Conservation (phyloP, 2,113 vertebrate species). For the Pipra filicauda region DNA sequence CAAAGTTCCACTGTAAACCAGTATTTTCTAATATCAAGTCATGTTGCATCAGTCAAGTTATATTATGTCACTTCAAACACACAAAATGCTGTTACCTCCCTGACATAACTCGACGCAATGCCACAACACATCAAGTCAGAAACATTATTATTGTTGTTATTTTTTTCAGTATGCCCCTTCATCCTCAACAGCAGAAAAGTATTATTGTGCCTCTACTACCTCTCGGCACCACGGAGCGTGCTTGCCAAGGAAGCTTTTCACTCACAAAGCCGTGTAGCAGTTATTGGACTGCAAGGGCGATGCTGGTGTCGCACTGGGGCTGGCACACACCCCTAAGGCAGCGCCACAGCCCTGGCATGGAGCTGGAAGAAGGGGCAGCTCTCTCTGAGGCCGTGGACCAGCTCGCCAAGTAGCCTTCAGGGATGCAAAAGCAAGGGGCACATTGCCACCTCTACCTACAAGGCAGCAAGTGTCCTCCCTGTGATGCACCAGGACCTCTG, state of each 20-base stretch:
- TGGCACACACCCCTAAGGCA: not conserved
- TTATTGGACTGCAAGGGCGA: accelerated
- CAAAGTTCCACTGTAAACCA: not conserved
- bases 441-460: not conserved
- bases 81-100: conserved; percentile 11
- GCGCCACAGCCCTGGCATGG: accelerated
- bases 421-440: not conserved
- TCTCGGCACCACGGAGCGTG: accelerated
- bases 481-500: not conserved
- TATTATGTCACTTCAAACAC: conserved; percentile 5
- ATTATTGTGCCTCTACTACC: not conserved
- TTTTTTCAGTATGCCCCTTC: conserved; percentile 20
- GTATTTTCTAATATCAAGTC: conserved; percentile 11
- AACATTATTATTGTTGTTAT: not conserved
- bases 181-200: not conserved
- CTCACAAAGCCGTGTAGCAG: accelerated
- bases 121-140: not conserved
- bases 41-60: conserved; percentile 24
- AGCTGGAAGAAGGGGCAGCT: not conserved
- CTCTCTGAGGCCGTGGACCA: not conserved
- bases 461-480: not conserved
- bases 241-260: not conserved
- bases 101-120: conserved; percentile 19
- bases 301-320: not conserved
- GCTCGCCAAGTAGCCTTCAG: not conserved